Evolutionary conservation across 1,140 invertebrate species (phyloP), one percentile per base, ranked within the genome.

Genomic region (Lepeophtheirus salmonis): DNA sequence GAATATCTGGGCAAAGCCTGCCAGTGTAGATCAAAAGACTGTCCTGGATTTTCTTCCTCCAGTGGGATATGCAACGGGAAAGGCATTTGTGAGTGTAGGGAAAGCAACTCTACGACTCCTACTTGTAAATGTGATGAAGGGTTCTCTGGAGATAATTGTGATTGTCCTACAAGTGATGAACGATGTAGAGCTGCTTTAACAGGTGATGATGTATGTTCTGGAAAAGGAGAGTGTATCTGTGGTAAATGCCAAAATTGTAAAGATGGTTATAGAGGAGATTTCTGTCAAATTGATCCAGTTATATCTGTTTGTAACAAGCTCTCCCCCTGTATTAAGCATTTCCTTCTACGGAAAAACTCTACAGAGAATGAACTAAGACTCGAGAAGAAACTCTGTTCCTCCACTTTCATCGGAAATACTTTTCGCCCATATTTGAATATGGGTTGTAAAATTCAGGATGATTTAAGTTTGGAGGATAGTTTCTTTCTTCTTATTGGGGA

Each of bases 101-200:
- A 41, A n/a, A 10, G 6, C 30, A 41, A 41, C n/a, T 41, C 30
- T n/a, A 41, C 30, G 6, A n/a, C n/a, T 10, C 30, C 30, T n/a
- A 41, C 6, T 10, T 41, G 30, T n/a, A n/a, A 41, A 41, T 41
- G 30, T 41, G 30, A 41, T 41, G 30, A 6, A n/a, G 21, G 74
- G 23, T 77, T 75, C 24, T 50, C 49, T 6, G 30, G 30, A 10
- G 30, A 41, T 6, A 6, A 41, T 41, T 41, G 30, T 41, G 30
- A 41, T 41, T 41, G 30, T n/a, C 30, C 30, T 41, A 10, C 30
- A 41, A 41, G 30, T 41, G 6, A 41, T 10, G 30, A 41, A 41
- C 6, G 30, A n/a, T 41, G 30, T n/a, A 41, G n/a, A n/a, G 30
- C 30, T n/a, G 30, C 30, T n/a, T 41, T 41, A 41, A 41, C 30